Conservation (phyloP, 2,797 vertebrate species). For the Sebastiscus albofasciatus region DNA sequence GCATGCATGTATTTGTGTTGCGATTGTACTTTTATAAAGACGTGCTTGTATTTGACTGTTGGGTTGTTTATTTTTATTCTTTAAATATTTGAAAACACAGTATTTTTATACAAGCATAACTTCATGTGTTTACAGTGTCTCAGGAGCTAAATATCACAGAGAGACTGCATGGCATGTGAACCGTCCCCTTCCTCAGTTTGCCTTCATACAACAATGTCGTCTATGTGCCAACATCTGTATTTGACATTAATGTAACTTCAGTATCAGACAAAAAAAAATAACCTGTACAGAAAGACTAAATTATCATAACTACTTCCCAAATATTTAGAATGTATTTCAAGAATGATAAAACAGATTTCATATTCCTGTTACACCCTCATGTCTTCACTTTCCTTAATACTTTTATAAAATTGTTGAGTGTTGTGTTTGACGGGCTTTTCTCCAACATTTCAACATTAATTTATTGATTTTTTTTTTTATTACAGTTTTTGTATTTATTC, state of each 20-base stretch:
- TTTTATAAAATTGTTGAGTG: slow-evolving; percentile 48
- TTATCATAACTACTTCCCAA: slow-evolving; percentile 45
- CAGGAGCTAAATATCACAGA: slow-evolving; percentile 70
- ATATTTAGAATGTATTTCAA: slow-evolving; percentile 63
- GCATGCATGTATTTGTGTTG: slow-evolving; percentile 82
- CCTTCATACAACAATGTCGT: slow-evolving; percentile 72
- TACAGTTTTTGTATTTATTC: slow-evolving; percentile 76
- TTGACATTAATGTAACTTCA: slow-evolving; percentile 44
- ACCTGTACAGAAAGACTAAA: slow-evolving; percentile 57
- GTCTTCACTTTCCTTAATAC: slow-evolving; percentile 41
- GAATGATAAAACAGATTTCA: slow-evolving; percentile 33
- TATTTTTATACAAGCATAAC: slow-evolving; percentile 79
- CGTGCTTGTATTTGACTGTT: slow-evolving; percentile 65
- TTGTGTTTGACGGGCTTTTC: slow-evolving; percentile 52
- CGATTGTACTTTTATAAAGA: slow-evolving; percentile 68
- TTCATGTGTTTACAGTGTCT: slow-evolving; percentile 78
- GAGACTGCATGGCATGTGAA: slow-evolving; percentile 41
- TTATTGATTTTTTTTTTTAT: slow-evolving; percentile 70
- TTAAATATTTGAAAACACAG: slow-evolving; percentile 70
- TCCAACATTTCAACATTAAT: slow-evolving; percentile 73
- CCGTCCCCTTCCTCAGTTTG: slow-evolving; percentile 58
- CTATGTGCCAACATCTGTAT: slow-evolving; percentile 66
- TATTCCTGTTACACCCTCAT: slow-evolving; percentile 45
- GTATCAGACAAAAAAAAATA: slow-evolving; percentile 35
- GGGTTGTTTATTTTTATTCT: slow-evolving; percentile 70